Evolutionary conservation across 53 echinoderm and acorn worm species (phyloP).

Genomic region (Zoroaster sp.): DNA sequence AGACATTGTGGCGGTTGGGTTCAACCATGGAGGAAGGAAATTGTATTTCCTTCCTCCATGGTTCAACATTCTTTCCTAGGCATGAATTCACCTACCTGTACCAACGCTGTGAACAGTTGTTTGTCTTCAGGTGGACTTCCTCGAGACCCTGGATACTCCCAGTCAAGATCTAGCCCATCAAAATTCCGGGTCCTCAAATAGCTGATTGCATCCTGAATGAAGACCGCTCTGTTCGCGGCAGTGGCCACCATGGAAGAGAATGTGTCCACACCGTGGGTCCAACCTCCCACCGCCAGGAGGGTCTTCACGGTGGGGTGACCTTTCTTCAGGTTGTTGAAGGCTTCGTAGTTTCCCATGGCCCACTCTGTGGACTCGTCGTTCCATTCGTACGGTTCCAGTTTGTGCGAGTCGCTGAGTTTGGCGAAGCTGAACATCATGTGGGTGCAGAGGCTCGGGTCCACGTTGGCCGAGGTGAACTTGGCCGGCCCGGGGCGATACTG

Average conservation of each 20-base stretch:
- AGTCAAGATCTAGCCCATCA: conserved; percentile 60
- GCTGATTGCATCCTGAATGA: conserved; percentile 28
- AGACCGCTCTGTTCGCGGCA: not conserved
- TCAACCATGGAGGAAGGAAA: too few species aligned
- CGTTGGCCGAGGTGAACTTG: conserved; percentile 19
- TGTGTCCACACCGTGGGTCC: conserved; percentile 34
- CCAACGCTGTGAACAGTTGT: conserved; percentile 15
- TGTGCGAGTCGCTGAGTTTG: conserved; percentile 18
- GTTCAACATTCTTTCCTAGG: not conserved
- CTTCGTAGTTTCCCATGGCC: conserved; percentile 45
- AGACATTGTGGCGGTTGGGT: not conserved
- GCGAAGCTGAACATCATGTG: conserved; percentile 62
- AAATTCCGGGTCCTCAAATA: conserved; percentile 49
- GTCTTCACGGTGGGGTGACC: conserved; percentile 32
- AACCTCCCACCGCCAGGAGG: conserved; percentile 59
- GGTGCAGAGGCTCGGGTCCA: conserved; percentile 62
- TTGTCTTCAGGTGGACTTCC: conserved; percentile 39
- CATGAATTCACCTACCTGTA: conserved; percentile 8
- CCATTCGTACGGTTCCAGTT: conserved; percentile 49
- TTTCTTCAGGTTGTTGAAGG: conserved; percentile 49
- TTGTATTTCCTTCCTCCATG: too few species aligned
- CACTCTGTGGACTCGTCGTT: conserved; percentile 61
- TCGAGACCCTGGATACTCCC: conserved; percentile 54
- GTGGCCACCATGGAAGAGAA: conserved; percentile 54
- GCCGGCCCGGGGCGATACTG: conserved; percentile 54